These are phyloP conservation scores for Luidia sarsii DNA, from an alignment of 53 echinoderm and acorn worm species.

Conservation along the genomic window DNA sequence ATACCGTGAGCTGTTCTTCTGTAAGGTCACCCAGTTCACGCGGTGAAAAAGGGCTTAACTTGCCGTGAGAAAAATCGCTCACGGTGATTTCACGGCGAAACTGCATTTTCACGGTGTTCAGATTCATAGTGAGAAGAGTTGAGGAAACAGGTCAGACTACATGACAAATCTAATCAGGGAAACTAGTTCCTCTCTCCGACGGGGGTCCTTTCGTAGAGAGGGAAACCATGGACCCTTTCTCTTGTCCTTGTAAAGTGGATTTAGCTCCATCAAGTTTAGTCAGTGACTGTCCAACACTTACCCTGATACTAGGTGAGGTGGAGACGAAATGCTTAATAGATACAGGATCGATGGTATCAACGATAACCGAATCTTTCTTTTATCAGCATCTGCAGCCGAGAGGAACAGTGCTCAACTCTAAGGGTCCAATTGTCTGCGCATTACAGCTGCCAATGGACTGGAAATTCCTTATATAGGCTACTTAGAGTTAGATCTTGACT, in stretches of 20 bases:
- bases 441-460: background rate
- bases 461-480: background rate
- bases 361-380: background rate
- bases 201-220: slow-evolving; percentile 1
- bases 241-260: too few species aligned
- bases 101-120: too few species aligned
- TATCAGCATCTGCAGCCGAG: background rate
- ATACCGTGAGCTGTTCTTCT: too few species aligned
- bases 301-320: background rate
- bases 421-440: background rate
- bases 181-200: slow-evolving; percentile 9
- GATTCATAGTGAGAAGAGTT: too few species aligned
- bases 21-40: too few species aligned
- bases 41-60: too few species aligned
- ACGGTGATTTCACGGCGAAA: too few species aligned
- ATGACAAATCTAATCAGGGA: background rate
- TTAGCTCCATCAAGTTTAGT: too few species aligned
- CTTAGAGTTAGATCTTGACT: background rate
- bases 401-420: background rate
- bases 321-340: background rate
- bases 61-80: too few species aligned
- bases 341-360: background rate
- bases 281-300: background rate
- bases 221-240: background rate
- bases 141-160: background rate